These are phyloP conservation scores for Sinelater perroti DNA, from an alignment of 2,888 invertebrate species.

Conservation along the genomic window DNA sequence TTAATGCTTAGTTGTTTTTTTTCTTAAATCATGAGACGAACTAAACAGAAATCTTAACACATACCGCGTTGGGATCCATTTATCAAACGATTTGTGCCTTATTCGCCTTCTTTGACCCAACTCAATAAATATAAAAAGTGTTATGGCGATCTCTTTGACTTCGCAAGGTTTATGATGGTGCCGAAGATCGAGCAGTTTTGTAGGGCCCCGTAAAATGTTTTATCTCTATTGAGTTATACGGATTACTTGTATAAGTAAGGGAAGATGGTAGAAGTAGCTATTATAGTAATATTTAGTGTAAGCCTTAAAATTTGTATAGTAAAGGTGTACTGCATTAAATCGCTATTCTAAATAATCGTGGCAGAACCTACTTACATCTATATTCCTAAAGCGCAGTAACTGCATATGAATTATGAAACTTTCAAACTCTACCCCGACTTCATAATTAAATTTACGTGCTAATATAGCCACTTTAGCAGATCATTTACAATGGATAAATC, in stretches of 20 bases:
- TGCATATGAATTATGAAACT: too few relatives aligned
- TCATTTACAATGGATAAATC: too few relatives aligned
- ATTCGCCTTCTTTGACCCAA: constrained; percentile 48
- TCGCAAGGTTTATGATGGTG: constrained; percentile 23
- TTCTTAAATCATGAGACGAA: too few relatives aligned
- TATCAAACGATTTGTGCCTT: constrained; percentile 44
- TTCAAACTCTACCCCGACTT: too few relatives aligned
- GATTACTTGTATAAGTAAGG: constrained; percentile 22
- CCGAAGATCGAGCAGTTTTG: constrained; percentile 18
- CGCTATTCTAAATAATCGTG: too few relatives aligned
- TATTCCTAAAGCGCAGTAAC: too few relatives aligned
- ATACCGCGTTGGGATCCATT: constrained; percentile 36
- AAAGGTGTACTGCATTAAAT: too few relatives aligned
- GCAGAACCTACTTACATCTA: too few relatives aligned
- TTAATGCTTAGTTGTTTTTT: too few relatives aligned
- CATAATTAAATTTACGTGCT: too few relatives aligned
- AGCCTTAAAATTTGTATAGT: not conserved
- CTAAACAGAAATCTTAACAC: too few relatives aligned
- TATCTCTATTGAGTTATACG: constrained; percentile 22
- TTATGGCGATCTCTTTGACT: constrained; percentile 36
- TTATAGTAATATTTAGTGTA: not conserved
- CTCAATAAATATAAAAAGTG: constrained; percentile 45
- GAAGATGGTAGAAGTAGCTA: not conserved
- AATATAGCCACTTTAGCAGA: too few relatives aligned
- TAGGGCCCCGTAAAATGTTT: constrained; percentile 32